Base-by-base conservation (phyloP, 2,797 vertebrate species). In the Myoxocephalus aenaeus region DNA sequence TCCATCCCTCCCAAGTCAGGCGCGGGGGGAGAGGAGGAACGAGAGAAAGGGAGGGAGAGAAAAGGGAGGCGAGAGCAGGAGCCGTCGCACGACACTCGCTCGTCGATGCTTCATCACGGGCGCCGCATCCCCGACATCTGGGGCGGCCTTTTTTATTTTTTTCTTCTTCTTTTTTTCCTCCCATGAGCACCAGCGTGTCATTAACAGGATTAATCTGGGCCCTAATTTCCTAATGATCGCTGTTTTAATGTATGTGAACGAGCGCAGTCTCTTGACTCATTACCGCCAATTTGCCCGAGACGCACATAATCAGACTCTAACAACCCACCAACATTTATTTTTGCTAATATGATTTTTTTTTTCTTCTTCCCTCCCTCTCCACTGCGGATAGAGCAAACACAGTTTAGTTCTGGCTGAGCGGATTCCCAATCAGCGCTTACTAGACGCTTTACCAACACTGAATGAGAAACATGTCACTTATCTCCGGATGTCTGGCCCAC, bases 191-290 rank as follows among this genome's bases (percentile, higher is more conserved):
- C 93, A 89, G 94, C 93, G 96, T 99, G 97, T 99, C 97, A 98
- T 99, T 99, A 99, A 96, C 96, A 96, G 97, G 97, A 98, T 98
- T 99, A 99, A 98, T 98, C 96, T 97, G 95, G 96, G 96, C 97
- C 97, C 97, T 97, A 98, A 99, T 97, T 98, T 98, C 96, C 96
- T 98, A 98, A 99, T 98, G 97, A 99, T 98, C 96, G 96, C 96
- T 97, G 97, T 97, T 98, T 97, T 98, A 98, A 99, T 98, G 97
- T 97, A 98, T 97, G 96, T 97, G 97, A 98, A 97, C 94, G 95
- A 96, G 97, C 94, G 96, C 96, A 96, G 96, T 99, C 98, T 98
- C 97, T 97, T 97, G 97, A 98, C 97, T 99, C 97, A 98, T 98
- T 98, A 99, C 97, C 96, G 95, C 96, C 97, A 97, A 97, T 99